Evolutionary conservation across 2,888 invertebrate species (phyloP).

Genomic region (Drosophila paranaensis): DNA sequence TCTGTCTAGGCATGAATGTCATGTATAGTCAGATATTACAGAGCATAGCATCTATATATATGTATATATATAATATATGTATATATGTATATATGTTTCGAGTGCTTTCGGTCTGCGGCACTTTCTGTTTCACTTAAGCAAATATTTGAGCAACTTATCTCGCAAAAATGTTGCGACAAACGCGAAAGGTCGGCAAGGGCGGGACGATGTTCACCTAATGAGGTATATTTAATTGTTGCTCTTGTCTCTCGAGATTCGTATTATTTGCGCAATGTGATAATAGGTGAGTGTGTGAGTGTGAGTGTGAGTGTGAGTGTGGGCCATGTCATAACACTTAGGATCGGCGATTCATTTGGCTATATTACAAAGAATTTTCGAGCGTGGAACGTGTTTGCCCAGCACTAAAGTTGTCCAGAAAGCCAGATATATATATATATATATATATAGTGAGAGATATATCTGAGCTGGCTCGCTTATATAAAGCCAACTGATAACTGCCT

Average conservation of each 20-base stretch:
- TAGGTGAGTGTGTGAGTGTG: not conserved
- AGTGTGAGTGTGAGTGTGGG: not conserved
- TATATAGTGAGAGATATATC: not conserved
- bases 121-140: slow-evolving; percentile 76
- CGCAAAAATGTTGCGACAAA: slow-evolving; percentile 68
- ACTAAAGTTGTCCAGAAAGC: not conserved
- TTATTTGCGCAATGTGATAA: slow-evolving; percentile 28
- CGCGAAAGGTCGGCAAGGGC: slow-evolving; percentile 32
- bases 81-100: too few relatives aligned
- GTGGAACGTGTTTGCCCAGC: not conserved
- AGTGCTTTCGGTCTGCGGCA: slow-evolving; percentile 33
- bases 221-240: slow-evolving; percentile 37
- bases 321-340: slow-evolving; percentile 1
- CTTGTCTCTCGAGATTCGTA: slow-evolving; percentile 1
- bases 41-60: not conserved
- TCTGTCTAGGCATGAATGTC: too few relatives aligned
- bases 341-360: not conserved
- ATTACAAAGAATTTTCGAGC: not conserved
- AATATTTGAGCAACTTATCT: slow-evolving; percentile 75
- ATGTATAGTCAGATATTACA: not conserved
- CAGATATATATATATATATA: not conserved
- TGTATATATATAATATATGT: not conserved
- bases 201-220: slow-evolving; percentile 40
- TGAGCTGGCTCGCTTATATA: slow-evolving; percentile 17
- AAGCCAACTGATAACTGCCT: slow-evolving; percentile 28